These are phyloP conservation scores for Drosophila mettleri DNA, from an alignment of 2,888 invertebrate species.

Conservation along the genomic window DNA sequence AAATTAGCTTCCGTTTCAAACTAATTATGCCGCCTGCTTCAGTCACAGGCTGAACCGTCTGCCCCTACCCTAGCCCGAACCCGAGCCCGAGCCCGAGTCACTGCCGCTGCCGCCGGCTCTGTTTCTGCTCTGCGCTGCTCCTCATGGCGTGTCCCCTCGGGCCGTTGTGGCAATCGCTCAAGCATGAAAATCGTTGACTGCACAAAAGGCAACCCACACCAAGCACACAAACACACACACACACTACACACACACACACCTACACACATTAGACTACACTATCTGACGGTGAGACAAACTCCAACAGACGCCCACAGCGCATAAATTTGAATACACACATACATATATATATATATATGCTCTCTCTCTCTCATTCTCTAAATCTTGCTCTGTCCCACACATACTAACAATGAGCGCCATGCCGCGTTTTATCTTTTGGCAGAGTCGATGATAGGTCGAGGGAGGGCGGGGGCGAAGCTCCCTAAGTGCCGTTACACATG, in stretches of 20 bases:
- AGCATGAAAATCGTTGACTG: constrained; percentile 81
- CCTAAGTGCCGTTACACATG: constrained; percentile 79
- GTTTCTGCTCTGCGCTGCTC: constrained; percentile 5
- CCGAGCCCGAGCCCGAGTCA: constrained; percentile 5
- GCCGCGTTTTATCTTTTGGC: constrained; percentile 67
- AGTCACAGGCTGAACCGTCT: constrained; percentile 44
- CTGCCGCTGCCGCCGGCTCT: not conserved
- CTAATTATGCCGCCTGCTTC: constrained; percentile 80
- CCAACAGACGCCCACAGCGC: constrained; percentile 43
- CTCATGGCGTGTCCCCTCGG: constrained; percentile 19
- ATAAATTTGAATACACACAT: constrained; percentile 75
- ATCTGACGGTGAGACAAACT: constrained; percentile 12
- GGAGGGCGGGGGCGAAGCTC: constrained; percentile 5
- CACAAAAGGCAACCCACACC: constrained; percentile 75
- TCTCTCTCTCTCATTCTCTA: constrained; percentile 3
- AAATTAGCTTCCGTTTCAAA: constrained; percentile 84
- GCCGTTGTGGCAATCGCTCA: constrained; percentile 74
- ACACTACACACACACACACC: constrained; percentile 18
- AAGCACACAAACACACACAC: constrained; percentile 32
- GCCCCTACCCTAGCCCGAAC: not conserved
- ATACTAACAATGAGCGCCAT: constrained; percentile 37
- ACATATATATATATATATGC: constrained; percentile 14
- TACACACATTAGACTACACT: constrained; percentile 4
- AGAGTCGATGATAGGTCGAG: constrained; percentile 29
- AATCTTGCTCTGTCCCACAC: constrained; percentile 9